These are phyloP conservation scores for Busseola fusca DNA, from an alignment of 2,888 invertebrate species.

Conservation along the genomic window DNA sequence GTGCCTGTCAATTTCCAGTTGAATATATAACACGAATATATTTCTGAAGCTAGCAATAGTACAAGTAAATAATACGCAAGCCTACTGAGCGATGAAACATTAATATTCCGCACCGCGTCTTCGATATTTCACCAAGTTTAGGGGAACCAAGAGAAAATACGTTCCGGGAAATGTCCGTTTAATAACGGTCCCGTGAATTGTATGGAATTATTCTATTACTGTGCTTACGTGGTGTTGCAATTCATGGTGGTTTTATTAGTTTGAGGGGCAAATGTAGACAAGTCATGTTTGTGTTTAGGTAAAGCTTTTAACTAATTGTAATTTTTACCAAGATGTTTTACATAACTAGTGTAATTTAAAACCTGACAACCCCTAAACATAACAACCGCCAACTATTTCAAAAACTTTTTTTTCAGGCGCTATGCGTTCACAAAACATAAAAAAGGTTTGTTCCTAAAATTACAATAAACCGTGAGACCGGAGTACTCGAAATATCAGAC, in stretches of 20 bases:
- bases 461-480: not conserved
- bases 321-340: not conserved
- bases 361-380: not conserved
- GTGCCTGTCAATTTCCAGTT: not conserved
- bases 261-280: no score
- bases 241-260: not conserved
- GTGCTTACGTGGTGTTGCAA: slow-evolving; percentile 2
- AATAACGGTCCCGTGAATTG: slow-evolving; percentile 22
- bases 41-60: slow-evolving; percentile 27
- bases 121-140: slow-evolving; percentile 55
- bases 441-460: not conserved
- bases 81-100: slow-evolving; percentile 56
- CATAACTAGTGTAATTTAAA: not conserved
- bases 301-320: not conserved
- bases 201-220: slow-evolving; percentile 34
- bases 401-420: not conserved
- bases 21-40: slow-evolving; percentile 21
- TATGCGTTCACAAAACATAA: not conserved
- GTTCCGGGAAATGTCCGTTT: slow-evolving; percentile 33
- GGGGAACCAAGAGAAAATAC: slow-evolving; percentile 40
- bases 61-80: slow-evolving; percentile 41
- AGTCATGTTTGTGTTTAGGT: not conserved
- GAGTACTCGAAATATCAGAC: not conserved
- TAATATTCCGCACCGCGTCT: slow-evolving; percentile 53
- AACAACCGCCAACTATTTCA: not conserved